Percentiles rank a stretch among this genome's conserved stretches.
Evolutionary conservation across 2,888 invertebrate species (phyloP).

Genomic region (Heliconius charithonia): DNA sequence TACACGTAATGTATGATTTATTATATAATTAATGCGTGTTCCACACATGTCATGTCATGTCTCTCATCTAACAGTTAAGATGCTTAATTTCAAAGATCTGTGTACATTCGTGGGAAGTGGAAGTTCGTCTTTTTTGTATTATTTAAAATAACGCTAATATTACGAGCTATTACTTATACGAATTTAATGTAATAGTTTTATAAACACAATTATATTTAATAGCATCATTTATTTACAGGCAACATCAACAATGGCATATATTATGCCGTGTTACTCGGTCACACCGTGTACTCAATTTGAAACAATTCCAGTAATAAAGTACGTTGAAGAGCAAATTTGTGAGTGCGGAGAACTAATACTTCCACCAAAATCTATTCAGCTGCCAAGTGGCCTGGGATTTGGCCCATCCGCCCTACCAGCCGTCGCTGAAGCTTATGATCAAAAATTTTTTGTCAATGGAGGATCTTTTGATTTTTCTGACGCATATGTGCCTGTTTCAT

Average conservation of each 20-base stretch:
- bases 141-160: too few species aligned
- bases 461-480: conserved; percentile 28
- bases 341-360: conserved; percentile 33
- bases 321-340: conserved; percentile 7
- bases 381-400: conserved; percentile 46
- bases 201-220: background rate
- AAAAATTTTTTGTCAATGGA: conserved; percentile 26
- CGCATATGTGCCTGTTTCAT: conserved; percentile 39
- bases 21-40: too few species aligned
- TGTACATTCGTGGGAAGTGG: too few species aligned
- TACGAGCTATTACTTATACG: too few species aligned
- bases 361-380: conserved; percentile 42
- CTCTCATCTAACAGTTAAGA: too few species aligned
- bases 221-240: background rate
- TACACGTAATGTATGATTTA: too few species aligned
- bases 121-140: too few species aligned
- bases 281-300: conserved; percentile 15
- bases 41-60: too few species aligned
- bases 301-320: conserved; percentile 8
- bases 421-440: conserved; percentile 42
- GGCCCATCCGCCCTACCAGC: conserved; percentile 39
- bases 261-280: background rate
- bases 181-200: background rate
- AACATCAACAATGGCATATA: background rate
- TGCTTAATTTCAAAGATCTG: too few species aligned